Percentiles rank a stretch among this genome's conserved stretches.
These are phyloP conservation scores for Carettochelys insculpta DNA, from an alignment of 2,113 vertebrate species.

Conservation along the genomic window DNA sequence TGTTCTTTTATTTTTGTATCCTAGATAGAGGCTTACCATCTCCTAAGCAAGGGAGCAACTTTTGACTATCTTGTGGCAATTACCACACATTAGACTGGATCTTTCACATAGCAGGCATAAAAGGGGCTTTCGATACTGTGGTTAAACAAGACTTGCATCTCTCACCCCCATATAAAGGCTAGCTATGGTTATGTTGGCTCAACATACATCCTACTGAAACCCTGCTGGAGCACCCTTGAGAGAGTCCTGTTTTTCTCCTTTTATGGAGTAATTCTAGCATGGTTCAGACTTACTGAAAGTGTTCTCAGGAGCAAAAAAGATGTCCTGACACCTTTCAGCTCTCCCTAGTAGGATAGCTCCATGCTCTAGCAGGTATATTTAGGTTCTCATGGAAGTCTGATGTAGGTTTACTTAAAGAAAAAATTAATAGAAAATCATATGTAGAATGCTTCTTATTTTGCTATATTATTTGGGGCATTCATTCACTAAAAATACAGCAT, in stretches of 20 bases:
- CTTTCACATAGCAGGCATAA: neutral
- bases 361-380: neutral
- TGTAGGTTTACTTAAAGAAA: neutral
- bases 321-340: neutral
- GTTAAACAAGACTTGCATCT: neutral
- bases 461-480: neutral
- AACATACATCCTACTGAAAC: neutral
- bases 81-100: neutral
- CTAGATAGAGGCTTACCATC: neutral
- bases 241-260: neutral
- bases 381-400: fast-evolving
- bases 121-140: neutral
- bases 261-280: neutral
- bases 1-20: no score
- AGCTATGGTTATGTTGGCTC: neutral
- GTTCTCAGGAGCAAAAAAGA: neutral
- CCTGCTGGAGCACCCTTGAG: neutral
- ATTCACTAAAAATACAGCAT: neutral
- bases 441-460: neutral
- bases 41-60: neutral
- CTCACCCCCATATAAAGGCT: no score
- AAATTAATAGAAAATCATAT: neutral
- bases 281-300: fast-evolving
- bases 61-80: neutral
- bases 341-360: neutral